These are phyloP conservation scores for Pammene fasciana DNA, from an alignment of 2,888 invertebrate species.

Conservation along the genomic window DNA sequence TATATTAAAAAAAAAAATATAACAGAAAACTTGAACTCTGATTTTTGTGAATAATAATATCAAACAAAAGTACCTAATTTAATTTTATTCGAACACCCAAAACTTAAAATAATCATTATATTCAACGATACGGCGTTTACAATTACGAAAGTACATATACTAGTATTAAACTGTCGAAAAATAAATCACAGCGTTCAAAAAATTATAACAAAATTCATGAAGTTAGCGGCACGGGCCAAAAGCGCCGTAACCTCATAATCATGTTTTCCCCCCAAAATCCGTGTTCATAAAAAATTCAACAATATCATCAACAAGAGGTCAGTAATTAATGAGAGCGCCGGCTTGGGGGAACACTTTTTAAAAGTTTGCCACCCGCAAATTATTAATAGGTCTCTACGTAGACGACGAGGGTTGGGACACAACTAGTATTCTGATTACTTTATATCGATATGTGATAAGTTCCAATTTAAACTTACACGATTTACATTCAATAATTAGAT, in stretches of 20 bases:
- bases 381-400: slow-evolving; percentile 78
- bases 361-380: slow-evolving; percentile 76
- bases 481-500: too few relatives aligned
- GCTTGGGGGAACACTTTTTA: slow-evolving; percentile 72
- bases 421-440: background rate
- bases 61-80: too few relatives aligned
- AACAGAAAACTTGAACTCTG: too few relatives aligned
- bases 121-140: too few relatives aligned
- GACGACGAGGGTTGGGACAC: slow-evolving; percentile 55
- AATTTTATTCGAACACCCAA: too few relatives aligned
- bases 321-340: slow-evolving; percentile 65
- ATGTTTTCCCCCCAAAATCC: slow-evolving; percentile 43
- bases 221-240: slow-evolving; percentile 16
- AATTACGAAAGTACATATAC: too few relatives aligned
- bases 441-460: slow-evolving; percentile 41
- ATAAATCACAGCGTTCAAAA: slow-evolving; percentile 19
- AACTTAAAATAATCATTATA: too few relatives aligned
- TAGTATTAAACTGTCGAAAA: too few relatives aligned
- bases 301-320: slow-evolving; percentile 69
- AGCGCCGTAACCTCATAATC: slow-evolving; percentile 36
- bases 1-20: too few relatives aligned
- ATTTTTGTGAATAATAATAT: too few relatives aligned
- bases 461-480: too few relatives aligned
- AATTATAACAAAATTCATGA: slow-evolving; percentile 35
- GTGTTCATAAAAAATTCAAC: slow-evolving; percentile 69